Base-by-base conservation (phyloP, 2,113 vertebrate species). In the Phylloscopus trochilus region DNA sequence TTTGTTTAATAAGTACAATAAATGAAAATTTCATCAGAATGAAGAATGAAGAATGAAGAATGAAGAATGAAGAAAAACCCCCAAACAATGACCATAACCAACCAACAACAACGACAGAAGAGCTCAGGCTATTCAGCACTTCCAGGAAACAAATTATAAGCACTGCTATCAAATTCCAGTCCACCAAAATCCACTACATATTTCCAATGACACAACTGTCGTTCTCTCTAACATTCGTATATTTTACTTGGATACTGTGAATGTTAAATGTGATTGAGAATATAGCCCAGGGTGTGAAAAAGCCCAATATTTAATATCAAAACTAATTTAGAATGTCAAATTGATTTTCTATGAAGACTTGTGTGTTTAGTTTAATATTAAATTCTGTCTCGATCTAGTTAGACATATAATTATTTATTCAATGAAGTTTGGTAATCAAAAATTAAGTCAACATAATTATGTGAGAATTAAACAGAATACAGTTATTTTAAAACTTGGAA, bases 401-500 rank as follows among this genome's bases (percentile, higher is more conserved):
- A 85, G 39, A 44, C 6, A 49, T 22, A 46, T 46, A 87, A 70
- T 49, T 81, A 75, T 87, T 95, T 68, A 82, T 67, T 85, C 24
- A 41, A 64, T 69, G 5, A 76, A 79, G 7, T 43, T 33, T 53
- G 4, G 13, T 82, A 81, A 91, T 56, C n/a, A 70, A 78, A 93
- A 87, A 51, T 20, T 58, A 70, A 58, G 43, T 86, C 33, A 68
- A 44, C n/a, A 70, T 55, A 63, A 90, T 66, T 28, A 62, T 3
- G 0, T 37, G 10, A 70, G 20, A 84, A 75, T 58, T 47, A 91
- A 93, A 78, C 2, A 47, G 24, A 93, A 85, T 76, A 87, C 9
- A 84, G n/a, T 74, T 63, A 77, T 89, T 96, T 97, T n/a, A 87
- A 78, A 83, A 80, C 8, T 84, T 92, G 73, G 68, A 88, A 87